phyloP scores from a whole-genome alignment of 2,113 vertebrate species.

The Leptobrachium leishanense region DNA sequence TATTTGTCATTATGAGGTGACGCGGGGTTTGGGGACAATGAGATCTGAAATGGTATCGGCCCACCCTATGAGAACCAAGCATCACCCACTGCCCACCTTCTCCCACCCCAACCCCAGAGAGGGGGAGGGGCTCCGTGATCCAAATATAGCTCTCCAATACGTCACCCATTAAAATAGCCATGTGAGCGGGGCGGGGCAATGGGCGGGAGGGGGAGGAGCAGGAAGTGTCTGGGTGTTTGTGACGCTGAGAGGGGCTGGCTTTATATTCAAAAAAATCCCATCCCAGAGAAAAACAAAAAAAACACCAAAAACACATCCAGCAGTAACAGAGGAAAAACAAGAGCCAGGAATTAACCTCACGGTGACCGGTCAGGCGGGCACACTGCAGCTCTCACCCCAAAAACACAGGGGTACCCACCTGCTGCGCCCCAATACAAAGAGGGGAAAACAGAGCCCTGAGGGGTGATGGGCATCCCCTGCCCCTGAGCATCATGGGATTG shows the following conservation, averaged over 20 bases:
- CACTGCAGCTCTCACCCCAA: too few species aligned
- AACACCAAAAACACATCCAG: too few species aligned
- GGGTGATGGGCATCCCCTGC: too few species aligned
- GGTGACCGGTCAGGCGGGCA: too few species aligned
- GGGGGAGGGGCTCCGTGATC: neutral
- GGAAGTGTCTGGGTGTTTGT: neutral
- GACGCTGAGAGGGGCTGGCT: neutral
- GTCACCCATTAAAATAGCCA: slow-evolving; percentile 52
- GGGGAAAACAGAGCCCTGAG: too few species aligned
- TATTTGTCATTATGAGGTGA: slow-evolving; percentile 6
- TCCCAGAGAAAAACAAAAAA: slow-evolving; percentile 2
- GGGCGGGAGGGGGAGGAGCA: neutral
- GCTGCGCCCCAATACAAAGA: too few species aligned
- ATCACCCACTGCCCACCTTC: neutral
- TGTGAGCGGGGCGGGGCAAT: neutral
- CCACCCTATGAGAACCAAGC: slow-evolving; percentile 12
- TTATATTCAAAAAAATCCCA: slow-evolving; percentile 13
- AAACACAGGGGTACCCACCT: too few species aligned
- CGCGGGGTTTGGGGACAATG: slow-evolving; percentile 2
- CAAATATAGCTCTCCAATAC: slow-evolving; percentile 42
- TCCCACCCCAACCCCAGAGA: neutral
- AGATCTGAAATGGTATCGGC: neutral
- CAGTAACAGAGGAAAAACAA: too few species aligned
- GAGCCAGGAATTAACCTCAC: too few species aligned
- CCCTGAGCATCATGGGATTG: too few species aligned